Base-by-base conservation (phyloP, 2,797 vertebrate species). In the Nannoperca australis region DNA sequence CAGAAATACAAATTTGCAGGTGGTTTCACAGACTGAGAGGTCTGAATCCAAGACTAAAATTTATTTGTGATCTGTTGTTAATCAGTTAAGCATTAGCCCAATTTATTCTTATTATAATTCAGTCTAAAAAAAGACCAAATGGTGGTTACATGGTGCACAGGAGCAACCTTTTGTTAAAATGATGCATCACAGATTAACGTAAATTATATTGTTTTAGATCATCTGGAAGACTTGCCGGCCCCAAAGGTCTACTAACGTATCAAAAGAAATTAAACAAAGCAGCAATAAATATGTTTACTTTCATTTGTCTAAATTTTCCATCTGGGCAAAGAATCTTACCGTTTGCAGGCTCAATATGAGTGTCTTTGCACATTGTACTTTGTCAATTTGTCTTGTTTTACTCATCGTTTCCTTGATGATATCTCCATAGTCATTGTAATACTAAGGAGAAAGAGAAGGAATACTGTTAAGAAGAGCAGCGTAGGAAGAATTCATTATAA, bases 331-430 rank as follows among this genome's bases (percentile, higher is more conserved):
- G 10, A 67, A 38, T 64, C 95, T 95, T 95, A 99, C 98, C 97
- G 96, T 97, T 89, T 99, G 97, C 87, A 99, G 96, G 88, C 98
- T 99, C 93, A 99, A 94, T 90, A 99, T 95, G 78, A 99, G 97
- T 0, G 98, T 99, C 93, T 99, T 98, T 86, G 97, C 97, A 95
- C 97, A 99, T 66, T 99, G 97, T 78, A 98, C 96, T 95, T 98
- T 99, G 93, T 99, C 97, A 53, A 98, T 98, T 90, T 99, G 97
- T 90, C 98, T 96, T 2, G 97, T 98, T 95, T 99, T 99, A 91
- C 97, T 99, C 97, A 99, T 97, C 0, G 98, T 99, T 95, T 99
- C 98, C 93, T 99, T 99, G 94, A 99, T 99, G 91, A 99, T 99
- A 84, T 99, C 98, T 42, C 98, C 98, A 77, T 99, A 99, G 83